Evolutionary conservation across 2,797 vertebrate species (phyloP), one percentile per base, ranked within the genome.

Genomic region (Sylvia borin): DNA sequence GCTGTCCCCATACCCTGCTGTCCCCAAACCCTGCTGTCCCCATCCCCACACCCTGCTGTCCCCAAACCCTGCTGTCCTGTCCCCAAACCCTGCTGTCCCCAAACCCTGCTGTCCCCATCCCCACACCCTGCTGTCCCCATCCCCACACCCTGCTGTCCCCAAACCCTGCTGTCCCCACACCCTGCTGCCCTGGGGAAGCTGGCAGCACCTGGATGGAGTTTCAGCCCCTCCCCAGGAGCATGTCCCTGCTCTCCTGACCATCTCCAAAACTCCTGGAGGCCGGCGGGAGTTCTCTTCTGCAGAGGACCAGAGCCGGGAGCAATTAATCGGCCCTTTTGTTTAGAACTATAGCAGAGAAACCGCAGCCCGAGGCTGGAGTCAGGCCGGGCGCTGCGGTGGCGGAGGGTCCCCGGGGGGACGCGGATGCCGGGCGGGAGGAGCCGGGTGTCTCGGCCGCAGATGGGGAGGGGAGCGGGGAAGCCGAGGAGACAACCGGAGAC

Each of bases 291-390:
- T 61, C 7, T n/a, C 82, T 66, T 26, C 68, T 48, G 62, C 85
- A 18, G 61, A 74, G 61, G 54, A 76, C 14, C 48, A 21, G 61
- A 45, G 58, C 70, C 85, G 65, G 82, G 75, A 94, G 76, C 68
- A 85, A 80, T 88, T 88, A 85, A 82, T 78, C 3, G 2, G 14
- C 32, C 58, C 36, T 90, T 91, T 84, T 83, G 40, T 80, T 68
- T 26, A 60, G 82, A 74, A 95, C 68, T 24, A 83, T 24, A 83
- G 70, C 87, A 29, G 87, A 42, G 90, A 85, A 95, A 74, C 79
- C 96, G 8, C 92, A 86, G 93, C 43, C 32, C 38, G 6, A 12
- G 91, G 53, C 87, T 74, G 90, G 76, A 93, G 76, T 80, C 79
- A 14, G 85, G 73, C 26, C 1, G 26, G 70, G 92, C 70, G 18